Evolutionary conservation across 2,888 invertebrate genomes (phyloP).

Genomic region (Heliconius hortense): DNA sequence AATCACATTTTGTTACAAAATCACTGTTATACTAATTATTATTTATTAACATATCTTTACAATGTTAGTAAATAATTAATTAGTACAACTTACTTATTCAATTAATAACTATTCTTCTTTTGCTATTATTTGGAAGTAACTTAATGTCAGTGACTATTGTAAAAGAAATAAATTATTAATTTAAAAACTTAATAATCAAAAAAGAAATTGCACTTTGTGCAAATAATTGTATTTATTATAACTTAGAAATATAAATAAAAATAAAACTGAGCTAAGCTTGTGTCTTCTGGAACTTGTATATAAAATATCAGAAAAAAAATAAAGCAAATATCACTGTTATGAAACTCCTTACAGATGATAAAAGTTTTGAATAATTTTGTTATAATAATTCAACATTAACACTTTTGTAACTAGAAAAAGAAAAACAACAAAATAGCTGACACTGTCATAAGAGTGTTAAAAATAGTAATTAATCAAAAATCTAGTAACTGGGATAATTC

Average conservation of each 20-base stretch:
- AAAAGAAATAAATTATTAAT: background rate
- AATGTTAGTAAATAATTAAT: background rate
- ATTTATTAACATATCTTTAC: background rate
- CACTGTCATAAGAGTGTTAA: no score
- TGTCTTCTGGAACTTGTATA: background rate
- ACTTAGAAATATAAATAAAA: background rate
- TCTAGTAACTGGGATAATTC: no score
- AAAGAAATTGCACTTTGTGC: background rate
- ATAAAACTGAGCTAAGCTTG: background rate
- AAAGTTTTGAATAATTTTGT: no score
- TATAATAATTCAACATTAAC: no score
- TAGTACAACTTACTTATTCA: background rate
- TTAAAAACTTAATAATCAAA: conserved; percentile 9
- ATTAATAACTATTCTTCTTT: background rate
- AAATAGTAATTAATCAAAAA: no score
- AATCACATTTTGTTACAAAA: background rate
- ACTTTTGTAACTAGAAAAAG: no score
- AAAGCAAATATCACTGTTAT: no score
- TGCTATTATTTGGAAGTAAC: background rate
- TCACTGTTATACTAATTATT: background rate
- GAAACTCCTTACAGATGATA: no score
- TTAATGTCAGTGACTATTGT: no score
- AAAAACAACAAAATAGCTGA: no score
- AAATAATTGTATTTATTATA: background rate
- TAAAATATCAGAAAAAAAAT: background rate